Conservation (phyloP, 2,113 vertebrate genomes). For the Brachionichthys hirsutus region DNA sequence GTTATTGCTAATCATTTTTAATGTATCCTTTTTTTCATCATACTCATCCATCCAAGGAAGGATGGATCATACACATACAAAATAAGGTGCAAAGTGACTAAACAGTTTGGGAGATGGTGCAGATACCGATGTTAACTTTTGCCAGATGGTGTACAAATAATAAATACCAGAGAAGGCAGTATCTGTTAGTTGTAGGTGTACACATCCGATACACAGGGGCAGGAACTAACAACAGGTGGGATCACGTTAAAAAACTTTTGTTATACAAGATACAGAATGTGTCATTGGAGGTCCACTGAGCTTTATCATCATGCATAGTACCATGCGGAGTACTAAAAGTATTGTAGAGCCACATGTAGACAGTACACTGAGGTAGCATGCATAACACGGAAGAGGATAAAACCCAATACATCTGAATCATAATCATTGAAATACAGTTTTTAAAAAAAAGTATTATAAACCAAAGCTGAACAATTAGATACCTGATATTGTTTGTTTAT, state of each 20-base stretch:
- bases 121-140: conserved; percentile 5
- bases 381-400: conserved; percentile 28
- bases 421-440: conserved; percentile 20
- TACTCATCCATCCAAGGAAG: no score
- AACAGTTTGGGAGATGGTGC: conserved; percentile 3
- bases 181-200: conserved; percentile 16
- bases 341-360: conserved; percentile 33
- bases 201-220: conserved; percentile 23
- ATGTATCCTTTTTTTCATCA: conserved; percentile 23
- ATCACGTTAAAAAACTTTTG: conserved; percentile 13
- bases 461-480: conserved; percentile 32
- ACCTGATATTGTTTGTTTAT: conserved; percentile 65
- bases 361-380: conserved; percentile 66
- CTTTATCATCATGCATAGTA: conserved; percentile 60
- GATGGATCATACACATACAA: no score
- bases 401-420: conserved; percentile 14
- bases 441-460: conserved; percentile 53
- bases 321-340: conserved; percentile 15
- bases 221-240: conserved; percentile 2
- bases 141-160: conserved; percentile 5
- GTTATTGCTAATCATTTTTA: conserved; percentile 38
- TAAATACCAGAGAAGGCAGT: conserved; percentile 15
- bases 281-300: conserved; percentile 36
- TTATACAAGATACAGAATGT: conserved; percentile 25
- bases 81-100: conserved; percentile 31